Conservation (phyloP, 2,888 invertebrate genomes). For the Kryphioiulus occultus region DNA sequence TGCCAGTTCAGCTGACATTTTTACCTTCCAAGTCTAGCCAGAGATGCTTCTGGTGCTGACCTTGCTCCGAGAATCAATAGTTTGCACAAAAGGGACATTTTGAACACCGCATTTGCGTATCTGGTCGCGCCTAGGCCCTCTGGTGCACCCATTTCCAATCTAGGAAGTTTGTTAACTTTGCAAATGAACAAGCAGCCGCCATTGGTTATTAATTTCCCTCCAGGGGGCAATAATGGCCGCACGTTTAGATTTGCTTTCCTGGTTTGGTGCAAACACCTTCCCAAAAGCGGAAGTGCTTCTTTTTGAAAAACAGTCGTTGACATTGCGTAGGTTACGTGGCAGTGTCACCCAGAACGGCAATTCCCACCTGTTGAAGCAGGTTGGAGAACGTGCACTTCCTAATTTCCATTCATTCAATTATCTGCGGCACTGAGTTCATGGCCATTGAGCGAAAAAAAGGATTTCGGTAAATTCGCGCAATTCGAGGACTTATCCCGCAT, state of each 20-base stretch:
- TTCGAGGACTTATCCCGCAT: not conserved
- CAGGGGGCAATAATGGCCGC: not conserved
- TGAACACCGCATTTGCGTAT: not conserved
- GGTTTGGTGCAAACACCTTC: not conserved
- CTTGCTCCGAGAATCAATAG: not conserved
- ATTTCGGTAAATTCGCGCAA: not conserved
- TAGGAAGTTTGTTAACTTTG: not conserved
- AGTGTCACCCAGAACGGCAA: not conserved
- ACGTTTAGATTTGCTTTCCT: not conserved
- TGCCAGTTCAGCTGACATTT: not conserved
- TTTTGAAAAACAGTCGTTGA: not conserved
- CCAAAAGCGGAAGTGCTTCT: not conserved
- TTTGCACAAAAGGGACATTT: not conserved
- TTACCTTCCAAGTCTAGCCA: not conserved
- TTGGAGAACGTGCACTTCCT: not conserved
- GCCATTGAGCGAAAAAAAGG: not conserved
- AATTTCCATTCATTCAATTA: not conserved
- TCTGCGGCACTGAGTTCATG: not conserved
- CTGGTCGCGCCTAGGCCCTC: not conserved
- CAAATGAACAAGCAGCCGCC: not conserved
- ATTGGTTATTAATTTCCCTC: conserved; percentile 2
- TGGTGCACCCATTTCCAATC: not conserved
- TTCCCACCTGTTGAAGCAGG: not conserved
- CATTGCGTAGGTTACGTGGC: not conserved
- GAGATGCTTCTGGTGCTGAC: not conserved